Evolutionary conservation across 1,140 invertebrate genomes (phyloP), one percentile per base, ranked within the genome.

Genomic region (Anastatus disparis): DNA sequence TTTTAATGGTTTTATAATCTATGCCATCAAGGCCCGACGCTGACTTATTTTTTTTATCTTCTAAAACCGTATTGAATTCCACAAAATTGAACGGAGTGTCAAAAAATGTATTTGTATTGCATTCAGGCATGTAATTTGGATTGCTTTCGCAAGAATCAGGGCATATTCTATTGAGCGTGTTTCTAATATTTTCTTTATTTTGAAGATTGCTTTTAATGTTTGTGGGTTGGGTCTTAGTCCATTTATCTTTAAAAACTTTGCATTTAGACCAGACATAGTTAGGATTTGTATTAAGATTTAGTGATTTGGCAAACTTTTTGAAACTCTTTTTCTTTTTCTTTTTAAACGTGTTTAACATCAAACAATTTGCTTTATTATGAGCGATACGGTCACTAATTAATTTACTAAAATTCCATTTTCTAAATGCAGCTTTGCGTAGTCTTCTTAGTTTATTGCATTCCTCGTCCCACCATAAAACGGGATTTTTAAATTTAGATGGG

Each of bases 351-450:
- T 56, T 56, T 38, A 26, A 20, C 15, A 27, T 17, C 9, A 24
- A 26, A 58, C 24, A 24, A 44, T 8, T 44, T 17, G 2, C 27
- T 58, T 56, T 68, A 10, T 68, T 65, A 38, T 52, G 53, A 2
- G 0, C n/a, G 10, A 40, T 65, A 3, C 38, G 29, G 48, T 65
- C 63, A 3, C 20, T n/a, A n/a, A n/a, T n/a, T n/a, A n/a, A n/a
- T n/a, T n/a, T n/a, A n/a, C n/a, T n/a, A 17, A 38, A 53, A n/a
- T 48, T 1, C 63, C 63, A 65, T 27, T 53, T 65, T 52, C 53
- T 65, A 6, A n/a, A 48, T 17, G 50, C 44, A 48, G 29, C n/a
- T 4, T 17, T 13, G 13, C 63, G 24, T 8, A 52, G 27, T 9
- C 63, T 15, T 27, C 29, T 65, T 8, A 53, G 12, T 38, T 53